These are phyloP conservation scores for Neodon shergylaensis DNA, from an alignment of 2,113 vertebrate genomes.

Conservation along the genomic window DNA sequence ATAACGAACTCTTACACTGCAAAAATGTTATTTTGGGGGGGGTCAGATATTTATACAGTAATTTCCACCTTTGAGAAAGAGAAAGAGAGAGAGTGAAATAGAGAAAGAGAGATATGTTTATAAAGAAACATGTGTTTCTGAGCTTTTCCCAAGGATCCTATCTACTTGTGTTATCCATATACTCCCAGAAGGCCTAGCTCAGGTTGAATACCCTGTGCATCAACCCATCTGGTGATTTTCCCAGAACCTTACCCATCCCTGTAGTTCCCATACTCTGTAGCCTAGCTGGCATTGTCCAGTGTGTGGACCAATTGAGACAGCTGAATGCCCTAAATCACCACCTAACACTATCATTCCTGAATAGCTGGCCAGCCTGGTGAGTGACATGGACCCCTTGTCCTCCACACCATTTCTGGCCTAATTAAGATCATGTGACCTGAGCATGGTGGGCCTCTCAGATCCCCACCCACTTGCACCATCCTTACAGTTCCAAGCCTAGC, in stretches of 20 bases:
- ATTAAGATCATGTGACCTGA: not conserved
- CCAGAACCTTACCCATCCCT: not conserved
- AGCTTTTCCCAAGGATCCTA: not conserved
- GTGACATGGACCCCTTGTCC: not conserved
- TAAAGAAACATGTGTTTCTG: not conserved
- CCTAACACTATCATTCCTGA: not conserved
- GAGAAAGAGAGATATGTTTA: not conserved
- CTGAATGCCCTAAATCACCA: not conserved
- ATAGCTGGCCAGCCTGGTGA: not conserved
- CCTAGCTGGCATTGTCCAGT: not conserved
- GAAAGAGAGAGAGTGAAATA: not conserved
- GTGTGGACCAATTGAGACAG: not conserved
- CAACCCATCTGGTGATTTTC: not conserved
- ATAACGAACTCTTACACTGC: not conserved
- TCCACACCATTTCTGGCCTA: not conserved
- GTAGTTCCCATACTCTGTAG: not conserved
- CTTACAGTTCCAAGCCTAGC: not conserved
- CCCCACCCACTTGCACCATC: not conserved
- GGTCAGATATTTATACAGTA: not conserved
- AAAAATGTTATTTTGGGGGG: not conserved
- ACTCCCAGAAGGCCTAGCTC: not conserved
- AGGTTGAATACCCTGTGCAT: not conserved
- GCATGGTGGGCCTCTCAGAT: not conserved
- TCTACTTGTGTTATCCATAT: not conserved
- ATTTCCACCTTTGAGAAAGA: not conserved